These are phyloP conservation scores for Gavialis gangeticus DNA, from an alignment of 2,113 vertebrate species.

Conservation along the genomic window DNA sequence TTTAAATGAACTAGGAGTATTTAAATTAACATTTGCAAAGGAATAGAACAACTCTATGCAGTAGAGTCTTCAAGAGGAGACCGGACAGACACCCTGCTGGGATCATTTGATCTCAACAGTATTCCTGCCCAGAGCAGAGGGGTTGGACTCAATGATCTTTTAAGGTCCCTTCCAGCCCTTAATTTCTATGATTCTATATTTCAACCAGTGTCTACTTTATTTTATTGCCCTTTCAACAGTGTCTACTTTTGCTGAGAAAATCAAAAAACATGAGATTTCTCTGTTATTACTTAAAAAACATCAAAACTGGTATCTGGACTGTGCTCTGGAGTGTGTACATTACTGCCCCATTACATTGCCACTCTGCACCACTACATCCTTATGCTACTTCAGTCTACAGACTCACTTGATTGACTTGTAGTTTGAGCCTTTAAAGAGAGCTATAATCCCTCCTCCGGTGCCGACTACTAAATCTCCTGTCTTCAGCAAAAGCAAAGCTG, in stretches of 20 bases:
- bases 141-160: too few relatives aligned
- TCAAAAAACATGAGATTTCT: not conserved
- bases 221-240: not conserved
- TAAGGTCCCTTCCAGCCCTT: not conserved
- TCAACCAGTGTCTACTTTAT: not conserved
- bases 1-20: not conserved
- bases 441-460: conserved; percentile 85
- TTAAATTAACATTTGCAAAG: not conserved
- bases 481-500: conserved; percentile 80
- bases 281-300: not conserved
- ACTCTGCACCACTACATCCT: not conserved
- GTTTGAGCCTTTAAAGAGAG: conserved; percentile 83
- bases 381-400: not conserved
- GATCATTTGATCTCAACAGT: too few relatives aligned
- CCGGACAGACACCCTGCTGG: too few relatives aligned
- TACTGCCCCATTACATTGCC: not conserved
- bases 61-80: not conserved
- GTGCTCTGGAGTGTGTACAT: not conserved
- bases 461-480: conserved; percentile 86
- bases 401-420: conserved; percentile 90
- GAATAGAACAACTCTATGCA: not conserved
- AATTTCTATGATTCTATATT: not conserved
- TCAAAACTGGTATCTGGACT: not conserved
- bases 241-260: not conserved
- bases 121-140: too few relatives aligned